Conservation (phyloP, 1,140 invertebrate species). For the Zaprionus africanus region DNA sequence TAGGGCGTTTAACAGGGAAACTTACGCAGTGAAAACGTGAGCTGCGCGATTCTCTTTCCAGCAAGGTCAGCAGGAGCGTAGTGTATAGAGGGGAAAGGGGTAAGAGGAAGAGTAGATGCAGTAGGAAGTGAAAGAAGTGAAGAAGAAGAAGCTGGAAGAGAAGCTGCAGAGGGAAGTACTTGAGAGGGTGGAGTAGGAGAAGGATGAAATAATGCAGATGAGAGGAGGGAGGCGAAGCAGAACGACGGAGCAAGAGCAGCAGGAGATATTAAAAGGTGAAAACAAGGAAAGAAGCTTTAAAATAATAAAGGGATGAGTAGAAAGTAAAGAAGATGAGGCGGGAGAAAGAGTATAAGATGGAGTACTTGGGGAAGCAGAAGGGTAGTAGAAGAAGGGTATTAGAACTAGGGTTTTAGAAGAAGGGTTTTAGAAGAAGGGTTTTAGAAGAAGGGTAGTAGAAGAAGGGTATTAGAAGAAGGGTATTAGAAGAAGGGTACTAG, state of each 20-base stretch:
- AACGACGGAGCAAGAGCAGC: background rate
- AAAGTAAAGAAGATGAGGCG: background rate
- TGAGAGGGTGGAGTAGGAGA: too few species aligned
- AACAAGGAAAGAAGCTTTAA: background rate
- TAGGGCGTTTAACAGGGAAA: background rate
- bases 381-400: too few species aligned
- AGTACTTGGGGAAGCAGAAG: background rate
- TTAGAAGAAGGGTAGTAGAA: too few species aligned
- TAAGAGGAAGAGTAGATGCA: background rate
- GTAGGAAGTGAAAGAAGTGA: too few species aligned
- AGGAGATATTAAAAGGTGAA: background rate
- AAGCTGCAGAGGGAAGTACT: too few species aligned
- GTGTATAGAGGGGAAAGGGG: background rate
- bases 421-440: too few species aligned
- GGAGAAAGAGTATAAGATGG: background rate
- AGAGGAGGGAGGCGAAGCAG: too few species aligned
- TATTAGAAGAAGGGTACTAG: too few species aligned
- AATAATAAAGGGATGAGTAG: background rate
- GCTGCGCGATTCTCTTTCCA: background rate
- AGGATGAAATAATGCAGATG: too few species aligned
- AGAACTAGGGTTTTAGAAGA: too few species aligned
- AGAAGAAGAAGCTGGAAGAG: too few species aligned
- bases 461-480: too few species aligned
- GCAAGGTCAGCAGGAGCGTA: background rate
- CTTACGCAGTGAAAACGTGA: conserved; percentile 6